A percentile compares a stretch with the other conserved stretches of the same genome.
Evolutionary conservation across 2,888 invertebrate species (phyloP).

Genomic region (Acrobasis consociella): DNA sequence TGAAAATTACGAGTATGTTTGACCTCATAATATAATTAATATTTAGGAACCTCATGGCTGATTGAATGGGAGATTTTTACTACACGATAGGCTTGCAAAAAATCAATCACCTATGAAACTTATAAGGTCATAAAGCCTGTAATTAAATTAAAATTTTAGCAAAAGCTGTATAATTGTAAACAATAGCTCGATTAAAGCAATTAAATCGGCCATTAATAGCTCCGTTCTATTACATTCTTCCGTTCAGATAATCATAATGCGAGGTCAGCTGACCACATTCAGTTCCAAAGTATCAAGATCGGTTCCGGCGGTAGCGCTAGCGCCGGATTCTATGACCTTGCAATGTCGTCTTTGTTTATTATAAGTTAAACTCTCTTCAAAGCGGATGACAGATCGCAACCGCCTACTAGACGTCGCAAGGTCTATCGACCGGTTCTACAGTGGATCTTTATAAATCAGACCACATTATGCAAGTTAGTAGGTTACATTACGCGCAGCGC

Average conservation of each 20-base stretch:
- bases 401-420: slow-evolving; percentile 56
- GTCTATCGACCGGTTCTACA: slow-evolving; percentile 60
- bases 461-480: slow-evolving; percentile 48
- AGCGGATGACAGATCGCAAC: slow-evolving; percentile 55
- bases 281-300: slow-evolving; percentile 39
- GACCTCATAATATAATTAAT: too few species aligned
- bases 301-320: slow-evolving; percentile 60
- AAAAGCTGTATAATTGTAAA: slow-evolving; percentile 10
- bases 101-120: background rate
- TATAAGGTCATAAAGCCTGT: too few species aligned
- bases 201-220: slow-evolving; percentile 16
- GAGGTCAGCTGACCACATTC: slow-evolving; percentile 43
- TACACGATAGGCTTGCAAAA: background rate
- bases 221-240: slow-evolving; percentile 39
- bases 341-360: slow-evolving; percentile 45
- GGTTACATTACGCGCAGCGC: slow-evolving; percentile 32
- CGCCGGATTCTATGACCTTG: slow-evolving; percentile 53
- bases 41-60: too few species aligned
- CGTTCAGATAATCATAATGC: slow-evolving; percentile 40
- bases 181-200: slow-evolving; percentile 5
- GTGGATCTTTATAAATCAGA: slow-evolving; percentile 51
- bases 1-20: too few species aligned
- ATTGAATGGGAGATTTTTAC: too few species aligned
- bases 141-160: background rate
- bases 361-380: slow-evolving; percentile 41